A percentile compares a stretch with the other conserved stretches of the same genome.
phyloP scores from a whole-genome alignment of 2,113 vertebrate species.

The Tringa solitaria region DNA sequence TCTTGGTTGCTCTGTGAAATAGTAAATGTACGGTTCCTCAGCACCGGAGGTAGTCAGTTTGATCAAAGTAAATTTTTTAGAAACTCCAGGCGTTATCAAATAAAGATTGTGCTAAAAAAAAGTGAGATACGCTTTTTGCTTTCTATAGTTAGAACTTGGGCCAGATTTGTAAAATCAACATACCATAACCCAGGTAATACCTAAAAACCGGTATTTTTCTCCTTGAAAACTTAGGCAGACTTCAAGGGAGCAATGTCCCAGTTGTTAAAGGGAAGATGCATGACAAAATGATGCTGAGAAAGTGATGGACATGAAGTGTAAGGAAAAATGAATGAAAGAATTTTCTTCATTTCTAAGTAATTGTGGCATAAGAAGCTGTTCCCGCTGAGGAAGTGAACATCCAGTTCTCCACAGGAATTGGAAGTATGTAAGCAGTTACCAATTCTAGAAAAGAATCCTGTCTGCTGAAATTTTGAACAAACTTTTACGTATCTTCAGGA shows the following conservation, averaged over 20 bases:
- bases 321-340: not conserved
- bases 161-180: not conserved
- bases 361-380: not conserved
- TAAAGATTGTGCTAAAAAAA: not conserved
- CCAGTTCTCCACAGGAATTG: not conserved
- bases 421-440: not conserved
- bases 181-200: not conserved
- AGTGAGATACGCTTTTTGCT: accelerated
- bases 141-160: not conserved
- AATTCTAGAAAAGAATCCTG: not conserved
- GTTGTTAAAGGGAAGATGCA: not conserved
- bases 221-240: not conserved
- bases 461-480: not conserved
- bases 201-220: not conserved
- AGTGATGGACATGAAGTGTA: not conserved
- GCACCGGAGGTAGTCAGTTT: not conserved
- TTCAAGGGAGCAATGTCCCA: not conserved
- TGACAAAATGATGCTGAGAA: not conserved
- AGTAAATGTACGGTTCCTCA: not conserved
- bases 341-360: not conserved
- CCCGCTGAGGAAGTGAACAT: not conserved
- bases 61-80: not conserved
- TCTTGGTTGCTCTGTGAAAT: not conserved
- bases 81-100: not conserved
- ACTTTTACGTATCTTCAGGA: not conserved